Percentiles rank a stretch among this genome's conserved stretches.
Conservation (phyloP, 2,797 vertebrate genomes). For the Enteromius afrohamiltoni region DNA sequence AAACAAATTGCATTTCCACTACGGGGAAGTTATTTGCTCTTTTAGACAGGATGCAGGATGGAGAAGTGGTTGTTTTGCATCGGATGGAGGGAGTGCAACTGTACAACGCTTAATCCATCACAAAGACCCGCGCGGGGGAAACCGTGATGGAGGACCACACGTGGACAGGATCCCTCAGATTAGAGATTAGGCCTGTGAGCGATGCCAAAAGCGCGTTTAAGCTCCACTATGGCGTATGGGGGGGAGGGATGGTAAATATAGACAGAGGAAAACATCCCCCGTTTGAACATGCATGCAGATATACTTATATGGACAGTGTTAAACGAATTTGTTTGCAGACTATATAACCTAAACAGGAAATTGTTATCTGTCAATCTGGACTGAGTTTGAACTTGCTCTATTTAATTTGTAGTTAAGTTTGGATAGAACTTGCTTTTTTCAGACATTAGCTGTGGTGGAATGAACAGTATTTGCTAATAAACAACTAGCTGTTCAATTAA, state of each 20-base stretch:
- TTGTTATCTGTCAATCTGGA: slow-evolving; percentile 41
- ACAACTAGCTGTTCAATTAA: slow-evolving; percentile 25
- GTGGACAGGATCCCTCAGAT: slow-evolving; percentile 66
- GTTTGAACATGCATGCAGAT: neutral
- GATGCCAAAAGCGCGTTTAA: slow-evolving; percentile 63
- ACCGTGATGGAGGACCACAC: slow-evolving; percentile 60
- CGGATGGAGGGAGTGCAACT: slow-evolving; percentile 16
- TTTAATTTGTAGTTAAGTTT: slow-evolving; percentile 35
- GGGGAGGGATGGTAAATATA: neutral
- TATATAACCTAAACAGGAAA: slow-evolving; percentile 60
- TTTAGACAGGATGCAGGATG: neutral
- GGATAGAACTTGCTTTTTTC: slow-evolving; percentile 40
- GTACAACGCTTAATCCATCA: slow-evolving; percentile 53
- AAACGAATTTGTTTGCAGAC: slow-evolving; percentile 29
- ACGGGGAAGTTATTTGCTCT: slow-evolving; percentile 34
- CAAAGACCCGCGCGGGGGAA: slow-evolving; percentile 15
- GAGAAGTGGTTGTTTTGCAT: slow-evolving; percentile 24
- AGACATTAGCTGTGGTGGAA: slow-evolving; percentile 38
- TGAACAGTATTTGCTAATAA: slow-evolving; percentile 29
- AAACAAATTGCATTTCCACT: slow-evolving; percentile 12
- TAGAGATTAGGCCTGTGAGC: slow-evolving; percentile 67
- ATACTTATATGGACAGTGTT: slow-evolving; percentile 38
- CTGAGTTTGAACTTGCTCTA: slow-evolving; percentile 48
- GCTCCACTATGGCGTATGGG: slow-evolving; percentile 45
- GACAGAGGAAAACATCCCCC: slow-evolving; percentile 12